These are phyloP conservation scores for Ditylenchus dipsaci DNA, from an alignment of 1,140 invertebrate species.

Conservation along the genomic window DNA sequence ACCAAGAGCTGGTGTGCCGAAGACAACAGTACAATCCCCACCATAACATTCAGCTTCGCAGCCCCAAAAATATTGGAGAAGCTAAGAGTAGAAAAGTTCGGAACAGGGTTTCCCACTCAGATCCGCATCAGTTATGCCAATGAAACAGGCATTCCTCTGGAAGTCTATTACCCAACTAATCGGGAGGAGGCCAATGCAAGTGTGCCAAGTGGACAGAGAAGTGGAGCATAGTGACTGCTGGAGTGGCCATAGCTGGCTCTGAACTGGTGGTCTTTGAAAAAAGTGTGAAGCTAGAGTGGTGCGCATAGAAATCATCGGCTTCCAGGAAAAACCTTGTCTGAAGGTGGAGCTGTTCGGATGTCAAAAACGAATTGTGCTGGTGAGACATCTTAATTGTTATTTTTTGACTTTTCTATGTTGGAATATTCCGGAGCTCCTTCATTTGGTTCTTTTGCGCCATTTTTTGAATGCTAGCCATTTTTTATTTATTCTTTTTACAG, in stretches of 20 bases:
- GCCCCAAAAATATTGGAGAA: slow-evolving; percentile 50
- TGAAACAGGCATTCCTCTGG: slow-evolving; percentile 54
- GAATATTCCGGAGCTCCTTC: too few species aligned
- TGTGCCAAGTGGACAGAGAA: neutral
- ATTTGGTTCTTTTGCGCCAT: too few species aligned
- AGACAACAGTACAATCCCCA: neutral
- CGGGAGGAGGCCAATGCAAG: slow-evolving; percentile 54
- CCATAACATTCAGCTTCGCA: slow-evolving; percentile 43
- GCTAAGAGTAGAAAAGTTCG: slow-evolving; percentile 40
- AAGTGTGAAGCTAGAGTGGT: slow-evolving; percentile 81
- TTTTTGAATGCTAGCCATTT: too few species aligned
- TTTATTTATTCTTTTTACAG: too few species aligned
- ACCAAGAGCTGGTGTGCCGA: slow-evolving; percentile 15
- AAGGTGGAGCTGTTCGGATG: slow-evolving; percentile 89
- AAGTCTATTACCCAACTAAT: slow-evolving; percentile 67
- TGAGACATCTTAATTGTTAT: too few species aligned
- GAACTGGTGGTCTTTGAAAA: slow-evolving; percentile 77
- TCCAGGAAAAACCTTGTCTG: slow-evolving; percentile 77
- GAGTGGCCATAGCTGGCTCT: slow-evolving; percentile 63
- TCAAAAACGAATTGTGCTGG: slow-evolving; percentile 76
- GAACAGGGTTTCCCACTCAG: slow-evolving; percentile 16
- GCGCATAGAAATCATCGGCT: slow-evolving; percentile 80
- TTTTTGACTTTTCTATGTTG: too few species aligned
- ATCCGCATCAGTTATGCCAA: slow-evolving; percentile 29
- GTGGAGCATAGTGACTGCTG: slow-evolving; percentile 54